These are phyloP conservation scores for Gila robusta DNA, from an alignment of 2,797 vertebrate species.

Conservation along the genomic window DNA sequence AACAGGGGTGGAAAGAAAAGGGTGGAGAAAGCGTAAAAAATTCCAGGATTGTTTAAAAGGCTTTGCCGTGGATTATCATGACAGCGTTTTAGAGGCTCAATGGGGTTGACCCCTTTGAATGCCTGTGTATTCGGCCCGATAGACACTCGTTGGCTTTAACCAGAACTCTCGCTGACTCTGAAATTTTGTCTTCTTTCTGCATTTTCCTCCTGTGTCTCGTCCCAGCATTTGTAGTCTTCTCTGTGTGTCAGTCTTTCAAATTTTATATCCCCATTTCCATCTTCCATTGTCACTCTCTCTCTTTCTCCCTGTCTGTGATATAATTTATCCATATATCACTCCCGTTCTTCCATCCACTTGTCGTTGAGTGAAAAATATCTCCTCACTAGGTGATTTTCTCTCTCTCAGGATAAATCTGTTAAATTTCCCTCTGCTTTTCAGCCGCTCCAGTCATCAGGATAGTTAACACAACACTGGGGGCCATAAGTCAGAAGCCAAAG, in stretches of 20 bases:
- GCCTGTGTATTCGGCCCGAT: slow-evolving; percentile 94
- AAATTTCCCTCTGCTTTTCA: slow-evolving; percentile 37
- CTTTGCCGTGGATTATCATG: slow-evolving; percentile 92
- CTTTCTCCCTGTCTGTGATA: neutral
- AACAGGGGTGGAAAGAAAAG: slow-evolving; percentile 56
- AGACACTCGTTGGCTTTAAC: slow-evolving; percentile 94
- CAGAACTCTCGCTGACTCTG: slow-evolving; percentile 96
- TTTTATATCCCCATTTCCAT: slow-evolving; percentile 37
- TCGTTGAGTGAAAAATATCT: slow-evolving; percentile 37
- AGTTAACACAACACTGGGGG: slow-evolving; percentile 82
- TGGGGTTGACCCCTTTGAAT: slow-evolving; percentile 96
- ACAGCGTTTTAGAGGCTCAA: slow-evolving; percentile 91
- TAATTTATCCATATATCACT: slow-evolving; percentile 19
- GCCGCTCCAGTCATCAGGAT: slow-evolving; percentile 65
- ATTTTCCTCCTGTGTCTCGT: slow-evolving; percentile 14
- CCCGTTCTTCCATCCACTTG: slow-evolving; percentile 20
- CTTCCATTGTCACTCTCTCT: slow-evolving; percentile 40
- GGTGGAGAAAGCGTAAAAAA: slow-evolving; percentile 75
- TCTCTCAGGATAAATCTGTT: slow-evolving; percentile 38
- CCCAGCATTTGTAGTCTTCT: neutral
- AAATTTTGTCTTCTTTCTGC: slow-evolving; percentile 84
- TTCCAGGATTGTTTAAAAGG: slow-evolving; percentile 99
- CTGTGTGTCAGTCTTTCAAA: slow-evolving; percentile 4
- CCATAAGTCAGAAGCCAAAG: slow-evolving; percentile 53
- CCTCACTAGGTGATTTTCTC: slow-evolving; percentile 11